Conservation (phyloP, 2,888 invertebrate genomes). For the Andrena praecox region DNA sequence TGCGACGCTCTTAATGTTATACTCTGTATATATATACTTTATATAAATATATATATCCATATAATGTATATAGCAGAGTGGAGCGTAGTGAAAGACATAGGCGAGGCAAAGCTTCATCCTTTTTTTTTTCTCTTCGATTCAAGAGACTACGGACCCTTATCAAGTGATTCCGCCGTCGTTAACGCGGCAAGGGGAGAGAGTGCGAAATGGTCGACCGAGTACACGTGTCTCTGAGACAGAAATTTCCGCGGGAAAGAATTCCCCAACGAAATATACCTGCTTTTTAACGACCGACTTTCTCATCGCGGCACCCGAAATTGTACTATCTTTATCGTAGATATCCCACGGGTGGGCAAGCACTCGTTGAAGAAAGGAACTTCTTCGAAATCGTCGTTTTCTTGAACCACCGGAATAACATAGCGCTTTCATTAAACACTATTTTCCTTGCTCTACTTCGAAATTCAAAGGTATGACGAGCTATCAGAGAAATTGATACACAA, state of each 20-base stretch:
- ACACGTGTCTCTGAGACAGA: constrained; percentile 9
- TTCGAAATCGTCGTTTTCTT: neutral
- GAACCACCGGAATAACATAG: neutral
- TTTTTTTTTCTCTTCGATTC: constrained; percentile 77
- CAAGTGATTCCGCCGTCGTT: constrained; percentile 59
- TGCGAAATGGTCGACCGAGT: constrained; percentile 17
- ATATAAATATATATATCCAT: constrained; percentile 39
- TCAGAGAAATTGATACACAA: neutral
- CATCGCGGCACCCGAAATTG: constrained; percentile 29
- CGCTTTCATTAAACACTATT: neutral
- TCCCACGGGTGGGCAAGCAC: neutral
- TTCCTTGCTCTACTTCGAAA: neutral
- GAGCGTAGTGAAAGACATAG: constrained; percentile 84
- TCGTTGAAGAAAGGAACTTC: neutral
- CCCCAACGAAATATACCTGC: constrained; percentile 30
- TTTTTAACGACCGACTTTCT: constrained; percentile 40
- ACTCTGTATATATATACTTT: no score
- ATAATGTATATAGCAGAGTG: constrained; percentile 81
- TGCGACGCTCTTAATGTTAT: no score
- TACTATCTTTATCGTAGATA: constrained; percentile 35
- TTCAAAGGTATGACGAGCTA: neutral
- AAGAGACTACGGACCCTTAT: constrained; percentile 77
- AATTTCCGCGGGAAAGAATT: constrained; percentile 33
- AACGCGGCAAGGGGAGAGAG: constrained; percentile 44
- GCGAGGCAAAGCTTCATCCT: constrained; percentile 84